Percentiles rank a stretch among this genome's conserved stretches.
Conservation (phyloP, 1,140 invertebrate genomes). For the Onthophagus taurus region DNA sequence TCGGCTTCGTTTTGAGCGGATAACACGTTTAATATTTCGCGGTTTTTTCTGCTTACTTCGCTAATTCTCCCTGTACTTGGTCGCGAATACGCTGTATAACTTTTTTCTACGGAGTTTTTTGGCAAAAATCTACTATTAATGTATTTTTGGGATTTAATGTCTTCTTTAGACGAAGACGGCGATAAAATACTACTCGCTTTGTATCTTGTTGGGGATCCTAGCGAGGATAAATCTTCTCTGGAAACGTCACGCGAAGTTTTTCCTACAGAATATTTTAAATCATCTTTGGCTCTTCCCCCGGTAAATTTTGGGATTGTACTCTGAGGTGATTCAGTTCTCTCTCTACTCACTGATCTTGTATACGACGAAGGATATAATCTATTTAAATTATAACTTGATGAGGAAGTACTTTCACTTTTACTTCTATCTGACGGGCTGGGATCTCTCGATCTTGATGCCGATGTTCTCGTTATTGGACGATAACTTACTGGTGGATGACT, state of each 20-base stretch:
- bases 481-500: conserved; percentile 32
- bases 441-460: conserved; percentile 30
- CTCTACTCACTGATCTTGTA: conserved; percentile 28
- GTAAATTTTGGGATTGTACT: conserved; percentile 31
- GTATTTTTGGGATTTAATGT: conserved; percentile 32
- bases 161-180: conserved; percentile 25
- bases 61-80: conserved; percentile 26
- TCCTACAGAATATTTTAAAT: conserved; percentile 9
- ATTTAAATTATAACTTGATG: conserved; percentile 26
- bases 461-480: conserved; percentile 22
- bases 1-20: conserved; percentile 24
- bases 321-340: conserved; percentile 27
- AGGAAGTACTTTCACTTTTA: conserved; percentile 24
- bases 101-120: conserved; percentile 36
- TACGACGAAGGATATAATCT: conserved; percentile 29
- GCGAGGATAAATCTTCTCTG: conserved; percentile 13
- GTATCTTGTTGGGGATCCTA: conserved; percentile 17
- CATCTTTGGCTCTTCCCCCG: conserved; percentile 22
- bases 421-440: conserved; percentile 26
- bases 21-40: conserved; percentile 31
- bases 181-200: conserved; percentile 15
- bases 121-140: conserved; percentile 36
- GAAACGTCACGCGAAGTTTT: conserved; percentile 11
- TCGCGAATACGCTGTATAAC: conserved; percentile 31
- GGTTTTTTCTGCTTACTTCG: conserved; percentile 33